Base-by-base conservation (phyloP, 2,113 vertebrate genomes). In the Eurystomus gularis region DNA sequence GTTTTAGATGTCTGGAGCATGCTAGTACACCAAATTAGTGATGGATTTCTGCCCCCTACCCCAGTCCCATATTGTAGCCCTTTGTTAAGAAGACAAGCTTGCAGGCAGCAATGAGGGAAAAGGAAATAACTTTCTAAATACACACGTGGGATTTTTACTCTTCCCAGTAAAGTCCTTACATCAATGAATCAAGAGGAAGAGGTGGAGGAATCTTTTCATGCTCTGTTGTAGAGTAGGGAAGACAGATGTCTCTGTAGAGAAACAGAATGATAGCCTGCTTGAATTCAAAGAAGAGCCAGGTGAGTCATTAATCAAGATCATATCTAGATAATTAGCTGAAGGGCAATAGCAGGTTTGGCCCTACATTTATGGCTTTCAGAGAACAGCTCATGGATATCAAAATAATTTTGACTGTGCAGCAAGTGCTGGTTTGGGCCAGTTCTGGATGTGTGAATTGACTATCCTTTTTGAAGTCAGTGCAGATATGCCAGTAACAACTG, bases 11-110 rank as follows among this genome's bases (percentile, higher is more conserved):
- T 48, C n/a, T 81, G 84, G 83, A 82, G 40, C 40, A 33, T 73
- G 68, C 66, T 69, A 69, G 46, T 42, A 82, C 51, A 31, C 24
- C 60, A 48, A 68, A 65, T 81, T 48, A 48, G 39, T 17, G 35
- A 12, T 12, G 48, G 40, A 61, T 78, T 64, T 17, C 9, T 12
- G 3, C 1, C 5, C 3, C 1, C 3, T 2, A 3, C 21, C 8
- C 15, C 42, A 42, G 42, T 42, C 11, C 42, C 55, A 25, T 60
- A 33, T 52, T 31, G 17, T 21, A 68, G 33, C 23, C n/a, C 54
- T 86, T 78, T 77, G n/a, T 90, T 83, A 86, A 78, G n/a, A 31
- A 82, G 66, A 51, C 5, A 26, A 70, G 64, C 35, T 81, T 70
- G 40, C 31, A 83, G 79, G 24, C 49, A 92, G 42, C 1, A 2